Base-by-base conservation (phyloP, 2,113 vertebrate genomes). In the Labrus mixtus region DNA sequence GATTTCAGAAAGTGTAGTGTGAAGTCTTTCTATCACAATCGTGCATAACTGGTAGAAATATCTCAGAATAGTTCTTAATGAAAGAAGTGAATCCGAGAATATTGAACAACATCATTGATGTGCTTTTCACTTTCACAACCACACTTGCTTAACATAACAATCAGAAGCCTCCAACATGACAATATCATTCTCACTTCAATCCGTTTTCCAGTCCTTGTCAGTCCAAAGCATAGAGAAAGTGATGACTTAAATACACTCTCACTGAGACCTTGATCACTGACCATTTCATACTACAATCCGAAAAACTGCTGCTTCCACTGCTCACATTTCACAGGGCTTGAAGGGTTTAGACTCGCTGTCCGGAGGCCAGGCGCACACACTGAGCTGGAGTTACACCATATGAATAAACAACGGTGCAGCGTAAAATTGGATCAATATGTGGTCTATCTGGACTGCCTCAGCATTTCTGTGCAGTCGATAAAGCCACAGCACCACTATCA, bases 401-500 rank as follows among this genome's bases (percentile, higher is more conserved):
- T 57, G 62, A 72, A 81, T 69, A 73, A 82, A 86, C 62, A 68
- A 58, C 25, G 70, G 7, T 3, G 78, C 58, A 43, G 56, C 2
- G 8, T 76, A 60, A 68, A 73, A 63, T 46, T 20, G 6, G 16
- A 82, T 89, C 85, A 64, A 81, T 85, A 70, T 50, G 55, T 50
- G 67, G 79, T 77, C 62, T 48, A 65, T 81, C 63, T 65, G 59
- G 63, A 79, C 54, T 50, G 63, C 41, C 51, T 77, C 72, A 51
- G 79, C 67, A 60, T 79, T 74, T 67, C 63, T 68, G 53, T 39
- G 48, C 12, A 60, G 77, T 82, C 77, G 10, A 88, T 83, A 86
- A 57, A n/a, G 23, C 62, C 61, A 69, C 59, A 62, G 67, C 72
- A 19, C 33, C 46, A 41, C 61, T 33, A 33, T 33, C 36, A 63